A percentile compares a stretch with the other conserved stretches of the same genome.
Evolutionary conservation across 2,888 invertebrate species (phyloP).

Genomic region (Tuta absoluta): DNA sequence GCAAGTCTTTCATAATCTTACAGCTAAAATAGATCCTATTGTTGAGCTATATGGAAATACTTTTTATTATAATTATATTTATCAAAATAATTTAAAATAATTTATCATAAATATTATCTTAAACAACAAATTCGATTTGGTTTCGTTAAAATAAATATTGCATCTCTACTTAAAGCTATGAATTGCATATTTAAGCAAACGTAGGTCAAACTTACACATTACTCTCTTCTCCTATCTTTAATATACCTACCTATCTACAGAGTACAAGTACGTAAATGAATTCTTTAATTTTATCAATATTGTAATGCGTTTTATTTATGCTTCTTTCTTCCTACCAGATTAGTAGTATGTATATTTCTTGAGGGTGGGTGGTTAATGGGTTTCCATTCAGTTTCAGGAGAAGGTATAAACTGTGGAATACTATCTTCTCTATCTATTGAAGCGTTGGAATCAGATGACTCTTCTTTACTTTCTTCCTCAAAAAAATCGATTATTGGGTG

Average conservation of each 20-base stretch:
- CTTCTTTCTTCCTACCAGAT: constrained; percentile 45
- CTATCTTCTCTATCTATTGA: constrained; percentile 71
- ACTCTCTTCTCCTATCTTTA: neutral
- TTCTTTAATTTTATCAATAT: neutral
- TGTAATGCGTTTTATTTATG: constrained; percentile 39
- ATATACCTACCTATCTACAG: constrained; percentile 13
- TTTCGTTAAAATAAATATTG: constrained; percentile 49
- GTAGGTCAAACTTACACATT: constrained; percentile 2
- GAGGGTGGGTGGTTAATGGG: constrained; percentile 67
- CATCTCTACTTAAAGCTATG: constrained; percentile 27
- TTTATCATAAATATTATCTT: constrained; percentile 47
- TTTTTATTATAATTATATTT: constrained; percentile 30
- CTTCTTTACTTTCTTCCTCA: constrained; percentile 67
- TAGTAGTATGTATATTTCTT: constrained; percentile 49
- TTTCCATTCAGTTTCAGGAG: constrained; percentile 74
- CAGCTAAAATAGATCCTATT: constrained; percentile 34
- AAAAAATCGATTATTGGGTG: constrained; percentile 93
- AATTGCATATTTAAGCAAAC: constrained; percentile 9
- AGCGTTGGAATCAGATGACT: constrained; percentile 41
- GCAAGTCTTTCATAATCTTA: constrained; percentile 54
- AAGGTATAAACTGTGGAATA: constrained; percentile 51
- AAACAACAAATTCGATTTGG: constrained; percentile 70
- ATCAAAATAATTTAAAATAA: constrained; percentile 48
- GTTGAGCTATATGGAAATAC: constrained; percentile 32
- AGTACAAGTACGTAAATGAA: neutral